phyloP scores from a whole-genome alignment of 2,113 vertebrate species.

The Leucopternis melanops region DNA sequence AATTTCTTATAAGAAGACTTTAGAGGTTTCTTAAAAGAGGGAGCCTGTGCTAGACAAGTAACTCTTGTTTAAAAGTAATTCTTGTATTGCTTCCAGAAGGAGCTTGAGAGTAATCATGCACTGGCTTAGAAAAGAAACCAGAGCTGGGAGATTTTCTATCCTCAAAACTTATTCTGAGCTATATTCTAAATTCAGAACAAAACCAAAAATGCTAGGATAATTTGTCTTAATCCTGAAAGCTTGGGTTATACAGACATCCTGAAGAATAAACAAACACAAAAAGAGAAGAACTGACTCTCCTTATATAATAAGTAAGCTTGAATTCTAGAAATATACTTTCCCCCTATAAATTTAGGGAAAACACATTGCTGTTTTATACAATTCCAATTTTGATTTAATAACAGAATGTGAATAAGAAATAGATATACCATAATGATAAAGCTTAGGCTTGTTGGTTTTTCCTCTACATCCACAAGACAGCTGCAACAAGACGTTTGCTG shows the following conservation, averaged over 20 bases:
- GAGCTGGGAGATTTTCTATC: not conserved
- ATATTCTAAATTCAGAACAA: constrained; percentile 24
- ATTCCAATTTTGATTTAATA: not conserved
- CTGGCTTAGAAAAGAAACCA: constrained; percentile 26
- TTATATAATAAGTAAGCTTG: not conserved
- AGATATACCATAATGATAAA: not conserved
- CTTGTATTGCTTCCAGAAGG: constrained; percentile 26
- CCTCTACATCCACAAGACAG: not conserved
- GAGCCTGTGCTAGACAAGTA: constrained; percentile 24
- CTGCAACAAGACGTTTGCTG: not conserved
- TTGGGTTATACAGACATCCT: not conserved
- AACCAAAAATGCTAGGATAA: not conserved
- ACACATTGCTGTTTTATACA: not conserved
- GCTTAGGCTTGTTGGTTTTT: not conserved
- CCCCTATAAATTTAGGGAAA: not conserved
- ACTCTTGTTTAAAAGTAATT: constrained; percentile 26
- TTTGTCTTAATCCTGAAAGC: not conserved
- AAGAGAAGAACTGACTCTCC: not conserved
- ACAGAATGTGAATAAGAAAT: not conserved
- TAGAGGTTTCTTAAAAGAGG: not conserved
- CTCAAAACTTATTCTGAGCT: constrained; percentile 36
- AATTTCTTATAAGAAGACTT: not conserved
- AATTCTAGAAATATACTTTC: not conserved
- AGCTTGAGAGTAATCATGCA: not conserved
- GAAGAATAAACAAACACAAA: not conserved